Conservation (phyloP, 2,888 invertebrate species). For the Cyclophora albipunctata region DNA sequence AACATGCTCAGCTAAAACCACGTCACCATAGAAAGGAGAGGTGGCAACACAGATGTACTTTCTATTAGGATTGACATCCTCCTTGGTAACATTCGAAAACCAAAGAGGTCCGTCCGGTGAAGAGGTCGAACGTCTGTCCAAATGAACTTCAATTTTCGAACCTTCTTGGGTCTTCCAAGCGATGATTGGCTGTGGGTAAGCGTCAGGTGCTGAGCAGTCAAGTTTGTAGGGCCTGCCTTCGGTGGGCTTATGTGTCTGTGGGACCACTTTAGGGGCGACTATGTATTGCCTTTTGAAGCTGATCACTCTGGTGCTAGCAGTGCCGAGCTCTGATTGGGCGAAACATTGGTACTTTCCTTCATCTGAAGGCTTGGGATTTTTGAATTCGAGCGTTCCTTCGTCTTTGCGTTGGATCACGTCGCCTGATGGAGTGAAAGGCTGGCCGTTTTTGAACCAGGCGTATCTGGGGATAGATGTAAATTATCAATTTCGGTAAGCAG, state of each 20-base stretch:
- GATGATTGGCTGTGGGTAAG: slow-evolving; percentile 49
- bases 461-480: slow-evolving; percentile 28
- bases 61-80: slow-evolving; percentile 34
- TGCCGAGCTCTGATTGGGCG: slow-evolving; percentile 37
- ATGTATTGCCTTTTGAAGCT: slow-evolving; percentile 36
- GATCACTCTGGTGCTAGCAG: slow-evolving; percentile 40
- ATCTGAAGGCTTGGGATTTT: slow-evolving; percentile 35
- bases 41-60: slow-evolving; percentile 52
- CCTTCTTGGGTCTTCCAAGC: slow-evolving; percentile 42
- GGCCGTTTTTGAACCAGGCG: slow-evolving; percentile 46
- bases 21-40: slow-evolving; percentile 33
- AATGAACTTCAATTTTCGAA: slow-evolving; percentile 23
- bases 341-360: slow-evolving; percentile 52
- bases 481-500: no score
- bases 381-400: slow-evolving; percentile 44
- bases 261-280: slow-evolving; percentile 24
- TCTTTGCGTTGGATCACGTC: slow-evolving; percentile 30
- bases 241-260: slow-evolving; percentile 37
- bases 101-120: slow-evolving; percentile 49
- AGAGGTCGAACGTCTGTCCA: slow-evolving; percentile 36
- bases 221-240: slow-evolving; percentile 49
- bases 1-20: slow-evolving; percentile 43
- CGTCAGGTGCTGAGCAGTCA: slow-evolving; percentile 41
- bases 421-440: slow-evolving; percentile 25
- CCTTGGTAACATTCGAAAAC: slow-evolving; percentile 45